Evolutionary conservation across 1,140 invertebrate genomes (phyloP), one percentile per base, ranked within the genome.

Genomic region (Sarcophaga bullata): DNA sequence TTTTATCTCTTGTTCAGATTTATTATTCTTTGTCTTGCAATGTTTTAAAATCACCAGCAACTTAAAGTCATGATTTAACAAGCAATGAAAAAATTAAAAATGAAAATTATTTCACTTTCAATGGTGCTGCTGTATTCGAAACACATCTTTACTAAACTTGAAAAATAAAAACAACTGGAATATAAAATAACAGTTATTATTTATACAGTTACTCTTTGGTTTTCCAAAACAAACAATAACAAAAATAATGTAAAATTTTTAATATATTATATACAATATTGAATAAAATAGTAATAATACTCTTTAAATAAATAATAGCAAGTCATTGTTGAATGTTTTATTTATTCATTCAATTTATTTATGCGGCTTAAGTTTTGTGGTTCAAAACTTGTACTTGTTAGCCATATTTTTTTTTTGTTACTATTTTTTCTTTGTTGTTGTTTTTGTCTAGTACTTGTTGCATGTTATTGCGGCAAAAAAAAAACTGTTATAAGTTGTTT

Each of bases 381-480:
- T 68, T 68, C 6, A 68, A 68, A 68, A 68, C 19, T 68, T 19
- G 62, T 68, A n/a, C n/a, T 25, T 37, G 25, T 4, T 37, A 15
- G n/a, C n/a, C n/a, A n/a, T n/a, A n/a, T n/a, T n/a, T n/a, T 58
- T 58, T 13, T 58, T 58, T 68, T 68, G 1, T 68, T 25, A 19
- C 25, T 37, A 37, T 37, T 37, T 37, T n/a, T 37, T 37, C n/a
- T 58, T n/a, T 58, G 54, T 6, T 58, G 13, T 13, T 58, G 13
- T 58, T 58, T 58, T 58, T 68, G 62, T 68, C 19, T 68, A 19
- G 62, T 68, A 68, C 17, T 68, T 68, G 62, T 68, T 68, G 62
- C 62, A 68, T 68, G 62, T 68, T 68, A 19, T 68, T 68, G 62
- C 17, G n/a, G 17, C 62, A 19, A 68, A 19, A 68, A 9, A 62